Conservation (phyloP, 2,797 vertebrate genomes). For the Sciurus vulgaris region DNA sequence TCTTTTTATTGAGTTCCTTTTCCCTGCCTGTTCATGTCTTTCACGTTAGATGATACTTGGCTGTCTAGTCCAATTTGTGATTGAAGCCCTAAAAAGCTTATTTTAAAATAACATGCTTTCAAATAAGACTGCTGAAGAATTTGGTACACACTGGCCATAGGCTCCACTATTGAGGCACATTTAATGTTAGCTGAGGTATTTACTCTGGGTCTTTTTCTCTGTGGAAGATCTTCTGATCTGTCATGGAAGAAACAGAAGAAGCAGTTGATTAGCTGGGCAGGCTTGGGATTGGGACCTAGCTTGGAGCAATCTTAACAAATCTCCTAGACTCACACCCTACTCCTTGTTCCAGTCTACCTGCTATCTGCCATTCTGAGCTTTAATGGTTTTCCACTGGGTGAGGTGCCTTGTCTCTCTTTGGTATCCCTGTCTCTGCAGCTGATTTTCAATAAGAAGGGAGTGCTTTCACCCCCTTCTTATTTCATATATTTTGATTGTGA, state of each 20-base stretch:
- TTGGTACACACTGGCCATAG: neutral
- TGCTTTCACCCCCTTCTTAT: neutral
- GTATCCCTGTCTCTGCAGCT: neutral
- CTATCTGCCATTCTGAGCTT: neutral
- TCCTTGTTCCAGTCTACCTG: neutral
- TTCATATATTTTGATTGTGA: neutral
- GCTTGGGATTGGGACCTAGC: neutral
- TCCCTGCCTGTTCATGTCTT: neutral
- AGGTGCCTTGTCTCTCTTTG: neutral
- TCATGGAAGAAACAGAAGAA: neutral
- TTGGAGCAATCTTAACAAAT: neutral
- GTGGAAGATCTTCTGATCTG: neutral
- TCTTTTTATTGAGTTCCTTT: neutral
- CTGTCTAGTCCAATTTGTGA: neutral
- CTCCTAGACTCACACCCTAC: neutral
- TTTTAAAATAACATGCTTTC: neutral
- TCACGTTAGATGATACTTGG: neutral
- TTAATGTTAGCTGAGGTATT: neutral
- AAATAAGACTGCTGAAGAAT: neutral
- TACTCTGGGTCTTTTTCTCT: neutral
- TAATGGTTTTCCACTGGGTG: neutral
- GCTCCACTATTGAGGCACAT: neutral
- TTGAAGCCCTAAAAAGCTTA: neutral
- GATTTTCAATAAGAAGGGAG: neutral
- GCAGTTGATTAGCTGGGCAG: neutral